Evolutionary conservation across 2,888 invertebrate species (phyloP).

Genomic region (Piscicola geometra): DNA sequence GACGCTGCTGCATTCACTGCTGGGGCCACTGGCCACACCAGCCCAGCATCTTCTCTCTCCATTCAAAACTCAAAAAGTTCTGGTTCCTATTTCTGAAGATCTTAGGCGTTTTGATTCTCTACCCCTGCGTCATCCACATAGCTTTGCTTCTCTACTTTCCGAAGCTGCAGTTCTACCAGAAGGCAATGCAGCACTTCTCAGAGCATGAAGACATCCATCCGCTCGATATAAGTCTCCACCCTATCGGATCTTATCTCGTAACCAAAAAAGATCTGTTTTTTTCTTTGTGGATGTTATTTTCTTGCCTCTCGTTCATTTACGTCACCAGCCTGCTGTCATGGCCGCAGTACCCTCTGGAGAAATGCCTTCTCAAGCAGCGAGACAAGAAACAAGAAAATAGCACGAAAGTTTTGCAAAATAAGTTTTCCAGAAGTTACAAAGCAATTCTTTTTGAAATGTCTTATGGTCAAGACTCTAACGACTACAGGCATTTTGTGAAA

Average conservation of each 20-base stretch:
- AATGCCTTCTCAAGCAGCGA: slow-evolving; percentile 40
- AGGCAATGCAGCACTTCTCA: slow-evolving; percentile 35
- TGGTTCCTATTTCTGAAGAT: slow-evolving; percentile 42
- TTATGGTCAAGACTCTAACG: slow-evolving; percentile 41
- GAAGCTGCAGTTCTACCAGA: slow-evolving; percentile 37
- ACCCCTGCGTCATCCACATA: slow-evolving; percentile 41
- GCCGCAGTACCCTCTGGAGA: slow-evolving; percentile 43
- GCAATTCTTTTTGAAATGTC: slow-evolving; percentile 41
- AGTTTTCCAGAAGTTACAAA: slow-evolving; percentile 41
- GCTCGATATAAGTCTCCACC: slow-evolving; percentile 39
- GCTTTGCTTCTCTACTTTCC: slow-evolving; percentile 42
- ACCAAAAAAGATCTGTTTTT: slow-evolving; percentile 35
- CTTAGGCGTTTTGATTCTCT: slow-evolving; percentile 40
- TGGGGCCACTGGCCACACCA: slow-evolving; percentile 45
- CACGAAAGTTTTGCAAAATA: slow-evolving; percentile 39
- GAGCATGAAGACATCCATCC: slow-evolving; percentile 32
- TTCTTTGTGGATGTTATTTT: slow-evolving; percentile 43
- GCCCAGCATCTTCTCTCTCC: slow-evolving; percentile 39
- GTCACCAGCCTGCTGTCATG: slow-evolving; percentile 41
- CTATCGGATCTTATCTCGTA: slow-evolving; percentile 39
- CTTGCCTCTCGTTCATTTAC: slow-evolving; percentile 43
- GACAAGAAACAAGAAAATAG: slow-evolving; percentile 39
- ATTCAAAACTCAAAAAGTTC: slow-evolving; percentile 37
- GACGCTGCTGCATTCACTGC: slow-evolving; percentile 45
- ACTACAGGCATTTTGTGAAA: slow-evolving; percentile 42